phyloP scores from a whole-genome alignment of 2,888 invertebrate species.

The Herminia tarsipennalis region DNA sequence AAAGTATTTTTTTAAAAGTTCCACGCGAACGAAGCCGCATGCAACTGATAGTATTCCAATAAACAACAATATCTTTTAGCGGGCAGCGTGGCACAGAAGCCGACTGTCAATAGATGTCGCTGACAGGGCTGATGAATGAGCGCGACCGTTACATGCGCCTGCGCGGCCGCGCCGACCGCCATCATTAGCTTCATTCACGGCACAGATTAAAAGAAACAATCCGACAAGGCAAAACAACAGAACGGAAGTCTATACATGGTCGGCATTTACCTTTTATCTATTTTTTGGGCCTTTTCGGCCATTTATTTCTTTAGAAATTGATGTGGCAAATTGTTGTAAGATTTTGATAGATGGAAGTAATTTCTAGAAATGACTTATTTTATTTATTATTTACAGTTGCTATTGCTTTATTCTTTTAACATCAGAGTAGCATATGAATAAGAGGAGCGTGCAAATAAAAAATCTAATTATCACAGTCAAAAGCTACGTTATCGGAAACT shows the following conservation, averaged over 20 bases:
- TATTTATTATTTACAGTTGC: neutral
- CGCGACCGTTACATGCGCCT: constrained; percentile 71
- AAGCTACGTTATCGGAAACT: too few species aligned
- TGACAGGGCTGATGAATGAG: constrained; percentile 82
- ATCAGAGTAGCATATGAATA: too few species aligned
- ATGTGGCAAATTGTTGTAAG: neutral
- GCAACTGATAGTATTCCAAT: too few species aligned
- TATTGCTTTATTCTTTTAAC: constrained; percentile 4
- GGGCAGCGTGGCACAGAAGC: constrained; percentile 69
- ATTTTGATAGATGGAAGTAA: neutral
- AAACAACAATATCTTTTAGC: constrained; percentile 30
- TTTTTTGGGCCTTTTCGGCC: constrained; percentile 22
- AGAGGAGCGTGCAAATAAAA: too few species aligned
- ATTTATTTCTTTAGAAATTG: constrained; percentile 17
- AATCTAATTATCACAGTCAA: too few species aligned
- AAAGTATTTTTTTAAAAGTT: too few species aligned
- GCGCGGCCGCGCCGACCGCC: constrained; percentile 36
- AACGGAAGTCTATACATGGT: constrained; percentile 75
- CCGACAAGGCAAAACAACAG: constrained; percentile 61
- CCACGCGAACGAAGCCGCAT: too few species aligned
- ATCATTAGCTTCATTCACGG: constrained; percentile 78
- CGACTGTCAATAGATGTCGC: constrained; percentile 82
- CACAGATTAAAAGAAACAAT: constrained; percentile 79
- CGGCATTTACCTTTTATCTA: constrained; percentile 58
- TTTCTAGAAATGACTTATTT: neutral